Evolutionary conservation across 1,140 invertebrate species (phyloP).

Genomic region (Caerostris darwini): DNA sequence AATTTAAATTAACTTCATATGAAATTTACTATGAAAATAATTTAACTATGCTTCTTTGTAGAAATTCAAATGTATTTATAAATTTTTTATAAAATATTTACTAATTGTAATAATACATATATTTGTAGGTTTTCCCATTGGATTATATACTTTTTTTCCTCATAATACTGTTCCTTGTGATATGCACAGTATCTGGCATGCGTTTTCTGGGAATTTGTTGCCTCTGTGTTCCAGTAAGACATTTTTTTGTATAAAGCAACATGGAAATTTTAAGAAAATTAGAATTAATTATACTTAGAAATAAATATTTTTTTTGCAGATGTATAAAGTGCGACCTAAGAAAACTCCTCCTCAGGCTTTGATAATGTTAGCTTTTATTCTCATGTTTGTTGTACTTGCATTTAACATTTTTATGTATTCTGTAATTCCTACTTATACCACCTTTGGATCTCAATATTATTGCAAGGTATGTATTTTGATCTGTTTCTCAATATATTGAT

Average conservation of each 20-base stretch:
- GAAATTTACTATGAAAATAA: too few relatives aligned
- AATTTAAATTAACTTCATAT: too few relatives aligned
- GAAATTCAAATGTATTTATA: too few relatives aligned
- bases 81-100: too few relatives aligned
- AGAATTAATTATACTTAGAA: background rate
- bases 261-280: background rate
- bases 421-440: slow-evolving; percentile 83
- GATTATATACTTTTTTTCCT: slow-evolving; percentile 82
- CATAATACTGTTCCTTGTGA: slow-evolving; percentile 82
- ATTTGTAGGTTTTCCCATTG: slow-evolving; percentile 82
- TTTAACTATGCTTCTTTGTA: too few relatives aligned
- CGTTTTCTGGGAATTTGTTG: slow-evolving; percentile 83
- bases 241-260: background rate
- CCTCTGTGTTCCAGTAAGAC: slow-evolving; percentile 82
- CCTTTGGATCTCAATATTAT: slow-evolving; percentile 83
- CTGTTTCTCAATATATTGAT: too few relatives aligned
- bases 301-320: slow-evolving; percentile 79
- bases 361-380: slow-evolving; percentile 82
- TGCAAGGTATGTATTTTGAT: slow-evolving; percentile 10
- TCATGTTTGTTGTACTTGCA: slow-evolving; percentile 83
- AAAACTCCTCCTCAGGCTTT: slow-evolving; percentile 82
- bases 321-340: slow-evolving; percentile 82
- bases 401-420: slow-evolving; percentile 83
- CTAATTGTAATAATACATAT: background rate
- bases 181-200: slow-evolving; percentile 83